phyloP scores from a whole-genome alignment of 2,113 vertebrate species.

The Raja brachyura region DNA sequence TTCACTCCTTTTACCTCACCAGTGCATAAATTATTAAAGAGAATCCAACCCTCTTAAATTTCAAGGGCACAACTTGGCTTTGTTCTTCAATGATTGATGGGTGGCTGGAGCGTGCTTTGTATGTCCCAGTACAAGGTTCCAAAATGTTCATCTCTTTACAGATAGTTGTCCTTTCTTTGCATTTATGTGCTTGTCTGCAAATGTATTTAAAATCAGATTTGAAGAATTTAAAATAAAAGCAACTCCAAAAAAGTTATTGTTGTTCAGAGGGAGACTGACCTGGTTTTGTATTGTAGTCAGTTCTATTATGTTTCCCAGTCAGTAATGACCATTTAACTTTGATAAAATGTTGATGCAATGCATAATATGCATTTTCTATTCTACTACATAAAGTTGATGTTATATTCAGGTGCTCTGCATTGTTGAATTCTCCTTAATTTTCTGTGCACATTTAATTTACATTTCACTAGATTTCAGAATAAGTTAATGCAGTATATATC shows the following conservation, averaged over 20 bases:
- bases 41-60: background rate
- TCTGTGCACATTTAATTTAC: background rate
- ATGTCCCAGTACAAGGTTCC: background rate
- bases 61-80: background rate
- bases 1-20: background rate
- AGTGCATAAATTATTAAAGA: background rate
- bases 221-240: background rate
- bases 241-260: background rate
- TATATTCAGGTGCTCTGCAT: background rate
- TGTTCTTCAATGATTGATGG: background rate
- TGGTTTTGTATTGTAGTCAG: background rate
- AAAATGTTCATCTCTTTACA: background rate
- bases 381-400: background rate
- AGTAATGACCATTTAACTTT: background rate
- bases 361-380: background rate
- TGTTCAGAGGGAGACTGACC: background rate
- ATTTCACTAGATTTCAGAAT: background rate
- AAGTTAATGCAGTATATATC: background rate
- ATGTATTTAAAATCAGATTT: background rate
- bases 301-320: background rate
- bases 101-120: background rate
- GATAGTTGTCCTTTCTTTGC: background rate
- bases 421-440: background rate
- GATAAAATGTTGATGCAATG: background rate
- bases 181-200: background rate